Evolutionary conservation across 1,140 invertebrate species (phyloP).

Genomic region (Cotesia chilonis): DNA sequence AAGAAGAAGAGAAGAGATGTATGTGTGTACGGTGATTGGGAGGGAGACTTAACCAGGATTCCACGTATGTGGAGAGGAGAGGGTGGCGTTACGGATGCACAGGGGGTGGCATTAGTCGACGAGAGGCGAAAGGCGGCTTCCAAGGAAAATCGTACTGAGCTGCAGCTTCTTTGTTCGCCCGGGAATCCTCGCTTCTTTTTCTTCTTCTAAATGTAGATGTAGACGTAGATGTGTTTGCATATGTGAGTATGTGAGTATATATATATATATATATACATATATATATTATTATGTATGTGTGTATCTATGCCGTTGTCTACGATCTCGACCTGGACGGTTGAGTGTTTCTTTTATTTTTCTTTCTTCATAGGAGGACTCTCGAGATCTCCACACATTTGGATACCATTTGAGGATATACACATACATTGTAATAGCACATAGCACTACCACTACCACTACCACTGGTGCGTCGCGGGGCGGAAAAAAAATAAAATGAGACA

Average conservation of each 20-base stretch:
- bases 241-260: not conserved
- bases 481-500: too few species aligned
- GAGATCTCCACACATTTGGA: too few species aligned
- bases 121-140: constrained; percentile 44
- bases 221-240: not conserved
- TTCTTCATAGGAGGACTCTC: not conserved
- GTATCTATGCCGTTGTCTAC: not conserved
- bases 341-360: constrained; percentile 8
- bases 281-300: not conserved
- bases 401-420: too few species aligned
- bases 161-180: constrained; percentile 39
- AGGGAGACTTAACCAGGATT: not conserved
- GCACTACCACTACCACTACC: too few species aligned
- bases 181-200: constrained; percentile 28
- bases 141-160: constrained; percentile 20
- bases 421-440: too few species aligned
- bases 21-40: constrained; percentile 10
- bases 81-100: constrained; percentile 52
- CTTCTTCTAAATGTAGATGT: constrained; percentile 1
- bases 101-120: constrained; percentile 59
- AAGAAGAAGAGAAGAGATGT: not conserved
- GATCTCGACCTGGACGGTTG: too few species aligned
- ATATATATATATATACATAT: not conserved
- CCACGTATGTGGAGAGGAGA: not conserved
- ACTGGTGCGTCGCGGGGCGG: too few species aligned